Evolutionary conservation across 2,888 invertebrate genomes (phyloP).

Genomic region (Tricholauxania praeusta): DNA sequence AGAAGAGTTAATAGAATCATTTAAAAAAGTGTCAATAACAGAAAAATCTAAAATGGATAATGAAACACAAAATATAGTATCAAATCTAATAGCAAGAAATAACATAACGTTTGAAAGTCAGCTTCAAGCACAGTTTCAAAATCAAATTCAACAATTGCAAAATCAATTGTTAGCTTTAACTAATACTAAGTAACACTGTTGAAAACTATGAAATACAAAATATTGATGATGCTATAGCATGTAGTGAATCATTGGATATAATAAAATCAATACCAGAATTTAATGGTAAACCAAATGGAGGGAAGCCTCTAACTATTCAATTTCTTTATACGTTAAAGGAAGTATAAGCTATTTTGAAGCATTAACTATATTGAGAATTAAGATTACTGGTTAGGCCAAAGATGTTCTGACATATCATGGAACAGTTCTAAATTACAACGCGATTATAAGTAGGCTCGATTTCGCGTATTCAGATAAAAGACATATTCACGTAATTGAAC

Average conservation of each 20-base stretch:
- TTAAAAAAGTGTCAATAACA: too few relatives aligned
- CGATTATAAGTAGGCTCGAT: too few relatives aligned
- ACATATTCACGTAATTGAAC: slow-evolving; percentile 36
- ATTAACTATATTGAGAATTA: slow-evolving; percentile 29
- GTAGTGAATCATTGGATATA: slow-evolving; percentile 26
- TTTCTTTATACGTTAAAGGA: slow-evolving; percentile 20
- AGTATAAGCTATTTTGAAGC: slow-evolving; percentile 32
- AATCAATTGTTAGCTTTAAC: slow-evolving; percentile 1
- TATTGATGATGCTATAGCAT: background rate
- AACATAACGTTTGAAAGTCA: too few relatives aligned
- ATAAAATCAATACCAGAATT: slow-evolving; percentile 37
- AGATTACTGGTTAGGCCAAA: slow-evolving; percentile 16
- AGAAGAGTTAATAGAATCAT: too few relatives aligned
- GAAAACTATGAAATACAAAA: slow-evolving; percentile 2
- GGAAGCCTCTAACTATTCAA: slow-evolving; percentile 32
- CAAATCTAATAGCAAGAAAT: too few relatives aligned
- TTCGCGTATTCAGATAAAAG: slow-evolving; percentile 39
- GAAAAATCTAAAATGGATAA: too few relatives aligned
- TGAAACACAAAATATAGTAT: too few relatives aligned
- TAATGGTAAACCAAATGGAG: slow-evolving; percentile 31
- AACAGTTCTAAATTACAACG: slow-evolving; percentile 39
- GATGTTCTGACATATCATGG: slow-evolving; percentile 37
- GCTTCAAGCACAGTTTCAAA: background rate
- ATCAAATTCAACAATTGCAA: background rate
- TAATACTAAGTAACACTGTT: background rate